Conservation (phyloP, 2,888 invertebrate genomes). For the Operophtera brumata region DNA sequence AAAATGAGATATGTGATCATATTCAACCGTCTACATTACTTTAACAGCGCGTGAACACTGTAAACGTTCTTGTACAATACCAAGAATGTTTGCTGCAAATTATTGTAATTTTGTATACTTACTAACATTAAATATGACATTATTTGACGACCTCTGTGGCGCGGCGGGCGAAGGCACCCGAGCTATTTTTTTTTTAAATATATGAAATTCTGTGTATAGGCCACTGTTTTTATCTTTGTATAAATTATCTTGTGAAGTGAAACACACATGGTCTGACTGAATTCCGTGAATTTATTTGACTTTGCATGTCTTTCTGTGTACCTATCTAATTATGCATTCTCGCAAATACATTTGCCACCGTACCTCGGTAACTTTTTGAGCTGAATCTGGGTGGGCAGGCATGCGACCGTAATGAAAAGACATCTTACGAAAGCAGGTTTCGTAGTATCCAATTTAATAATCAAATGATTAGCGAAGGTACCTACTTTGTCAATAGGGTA, state of each 20-base stretch:
- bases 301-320: neutral
- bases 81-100: conserved; percentile 1
- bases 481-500: too few relatives aligned
- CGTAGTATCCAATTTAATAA: too few relatives aligned
- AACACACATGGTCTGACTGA: neutral
- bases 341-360: neutral
- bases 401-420: neutral
- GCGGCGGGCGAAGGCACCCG: too few relatives aligned
- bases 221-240: too few relatives aligned
- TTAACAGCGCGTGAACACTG: conserved; percentile 44
- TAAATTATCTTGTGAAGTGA: neutral
- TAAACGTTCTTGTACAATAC: conserved; percentile 34
- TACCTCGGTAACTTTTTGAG: neutral
- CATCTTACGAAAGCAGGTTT: neutral
- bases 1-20: conserved; percentile 64
- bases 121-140: too few relatives aligned
- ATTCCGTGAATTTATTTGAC: neutral
- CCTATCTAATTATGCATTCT: neutral
- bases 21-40: conserved; percentile 51
- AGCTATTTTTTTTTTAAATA: too few relatives aligned
- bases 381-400: neutral
- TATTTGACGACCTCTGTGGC: too few relatives aligned
- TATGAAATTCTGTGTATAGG: too few relatives aligned
- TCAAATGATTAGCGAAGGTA: too few relatives aligned
- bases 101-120: too few relatives aligned